Percentiles rank a stretch among this genome's conserved stretches.
These are phyloP conservation scores for Spodoptera picta DNA, from an alignment of 2,888 invertebrate species.

Conservation along the genomic window DNA sequence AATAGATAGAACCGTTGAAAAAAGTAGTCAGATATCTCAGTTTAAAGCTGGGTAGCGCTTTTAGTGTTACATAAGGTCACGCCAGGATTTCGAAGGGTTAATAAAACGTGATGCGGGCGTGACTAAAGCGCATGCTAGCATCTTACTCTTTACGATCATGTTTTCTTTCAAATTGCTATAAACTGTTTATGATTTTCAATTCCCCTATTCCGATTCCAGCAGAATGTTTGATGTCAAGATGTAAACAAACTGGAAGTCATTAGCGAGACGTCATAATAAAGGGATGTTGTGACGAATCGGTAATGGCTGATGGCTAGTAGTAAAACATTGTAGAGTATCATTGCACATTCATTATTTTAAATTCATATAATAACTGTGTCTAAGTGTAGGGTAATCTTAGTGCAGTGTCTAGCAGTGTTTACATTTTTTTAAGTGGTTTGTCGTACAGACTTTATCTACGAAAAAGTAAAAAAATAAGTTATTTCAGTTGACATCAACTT, in stretches of 20 bases:
- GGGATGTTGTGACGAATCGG: conserved; percentile 58
- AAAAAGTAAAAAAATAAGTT: too few relatives aligned
- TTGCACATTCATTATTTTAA: conserved; percentile 42
- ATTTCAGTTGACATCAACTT: too few relatives aligned
- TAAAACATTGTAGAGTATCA: conserved; percentile 48
- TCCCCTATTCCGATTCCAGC: conserved; percentile 52
- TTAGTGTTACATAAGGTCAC: background rate
- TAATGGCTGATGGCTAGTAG: conserved; percentile 49
- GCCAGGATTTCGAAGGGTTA: conserved; percentile 41
- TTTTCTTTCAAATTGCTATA: conserved; percentile 64
- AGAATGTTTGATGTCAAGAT: conserved; percentile 56
- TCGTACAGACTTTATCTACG: too few relatives aligned
- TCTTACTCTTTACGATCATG: conserved; percentile 67
- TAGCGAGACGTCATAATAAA: conserved; percentile 60
- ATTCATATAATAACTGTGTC: conserved; percentile 27
- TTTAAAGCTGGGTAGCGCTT: background rate
- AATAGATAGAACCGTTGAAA: too few relatives aligned
- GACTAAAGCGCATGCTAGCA: conserved; percentile 58
- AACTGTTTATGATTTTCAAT: conserved; percentile 57
- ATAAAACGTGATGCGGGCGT: conserved; percentile 60
- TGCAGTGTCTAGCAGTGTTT: too few relatives aligned
- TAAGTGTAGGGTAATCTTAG: background rate
- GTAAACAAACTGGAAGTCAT: conserved; percentile 58
- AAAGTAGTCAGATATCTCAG: background rate
- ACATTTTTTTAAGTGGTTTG: too few relatives aligned